Conservation (phyloP, 2,113 vertebrate genomes). For the Choloepus hoffmanni region DNA sequence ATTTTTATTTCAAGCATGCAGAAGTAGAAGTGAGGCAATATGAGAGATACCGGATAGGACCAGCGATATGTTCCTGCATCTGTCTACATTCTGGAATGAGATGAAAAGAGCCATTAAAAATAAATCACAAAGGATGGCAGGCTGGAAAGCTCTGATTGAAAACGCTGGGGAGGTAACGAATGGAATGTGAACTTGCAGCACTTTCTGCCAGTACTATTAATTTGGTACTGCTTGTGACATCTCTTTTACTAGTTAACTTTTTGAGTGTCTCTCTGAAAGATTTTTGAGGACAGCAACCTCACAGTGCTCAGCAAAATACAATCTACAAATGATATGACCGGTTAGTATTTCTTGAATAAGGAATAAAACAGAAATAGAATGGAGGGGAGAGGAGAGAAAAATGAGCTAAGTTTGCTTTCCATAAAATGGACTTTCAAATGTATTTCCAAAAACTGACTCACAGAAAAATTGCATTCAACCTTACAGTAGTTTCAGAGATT, state of each 20-base stretch:
- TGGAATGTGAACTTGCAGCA: not conserved
- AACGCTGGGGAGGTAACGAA: not conserved
- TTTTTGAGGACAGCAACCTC: not conserved
- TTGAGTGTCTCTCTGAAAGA: not conserved
- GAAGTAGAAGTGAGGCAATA: not conserved
- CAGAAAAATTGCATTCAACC: not conserved
- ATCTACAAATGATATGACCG: not conserved
- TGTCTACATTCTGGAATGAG: conserved; percentile 16
- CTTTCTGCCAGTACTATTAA: not conserved
- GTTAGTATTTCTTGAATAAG: conserved; percentile 22
- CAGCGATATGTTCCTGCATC: not conserved
- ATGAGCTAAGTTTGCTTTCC: not conserved
- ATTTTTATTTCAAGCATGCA: conserved; percentile 46
- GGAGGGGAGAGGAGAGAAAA: not conserved
- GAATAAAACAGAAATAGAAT: not conserved
- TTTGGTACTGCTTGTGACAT: not conserved
- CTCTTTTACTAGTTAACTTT: not conserved
- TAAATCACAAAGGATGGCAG: conserved; percentile 46
- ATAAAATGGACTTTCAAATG: conserved; percentile 26
- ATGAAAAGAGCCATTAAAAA: conserved; percentile 38
- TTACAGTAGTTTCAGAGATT: not conserved
- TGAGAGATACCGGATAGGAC: not conserved
- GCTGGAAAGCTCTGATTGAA: not conserved
- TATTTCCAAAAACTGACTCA: conserved; percentile 34
- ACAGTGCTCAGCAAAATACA: conserved; percentile 20